These are phyloP conservation scores for Platynereis dumerilii DNA, from an alignment of 2,888 invertebrate genomes.

Conservation along the genomic window DNA sequence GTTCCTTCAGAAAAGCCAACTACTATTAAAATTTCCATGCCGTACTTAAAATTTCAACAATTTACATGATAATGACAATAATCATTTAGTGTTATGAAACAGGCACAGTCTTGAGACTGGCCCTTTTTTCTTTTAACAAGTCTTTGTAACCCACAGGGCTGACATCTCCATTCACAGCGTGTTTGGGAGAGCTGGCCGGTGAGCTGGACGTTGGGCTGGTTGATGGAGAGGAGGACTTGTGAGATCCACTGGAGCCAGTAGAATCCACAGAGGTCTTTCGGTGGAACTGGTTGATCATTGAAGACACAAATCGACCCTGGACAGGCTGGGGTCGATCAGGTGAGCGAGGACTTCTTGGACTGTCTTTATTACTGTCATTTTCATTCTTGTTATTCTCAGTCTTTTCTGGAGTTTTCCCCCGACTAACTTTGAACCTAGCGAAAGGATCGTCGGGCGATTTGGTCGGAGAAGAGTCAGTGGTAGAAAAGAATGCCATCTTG, in stretches of 20 bases:
- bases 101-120: too few relatives aligned
- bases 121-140: too few relatives aligned
- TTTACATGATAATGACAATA: too few relatives aligned
- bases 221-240: too few relatives aligned
- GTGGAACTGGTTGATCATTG: conserved; percentile 14
- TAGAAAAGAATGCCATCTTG: conserved; percentile 10
- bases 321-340: conserved; percentile 8
- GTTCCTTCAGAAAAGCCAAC: too few relatives aligned
- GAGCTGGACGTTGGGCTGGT: too few relatives aligned
- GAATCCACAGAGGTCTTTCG: not conserved
- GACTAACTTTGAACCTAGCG: not conserved
- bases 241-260: conserved; percentile 13
- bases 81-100: too few relatives aligned
- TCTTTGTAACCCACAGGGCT: too few relatives aligned
- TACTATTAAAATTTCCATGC: too few relatives aligned
- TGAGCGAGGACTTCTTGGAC: not conserved
- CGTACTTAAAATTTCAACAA: too few relatives aligned
- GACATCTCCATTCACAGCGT: too few relatives aligned
- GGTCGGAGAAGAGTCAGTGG: not conserved
- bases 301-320: conserved; percentile 16
- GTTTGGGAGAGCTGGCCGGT: too few relatives aligned
- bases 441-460: conserved; percentile 8
- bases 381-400: not conserved
- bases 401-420: not conserved
- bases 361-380: conserved; percentile 7